Base-by-base conservation (phyloP, 2,888 invertebrate species). In the Trimorus sp. region DNA sequence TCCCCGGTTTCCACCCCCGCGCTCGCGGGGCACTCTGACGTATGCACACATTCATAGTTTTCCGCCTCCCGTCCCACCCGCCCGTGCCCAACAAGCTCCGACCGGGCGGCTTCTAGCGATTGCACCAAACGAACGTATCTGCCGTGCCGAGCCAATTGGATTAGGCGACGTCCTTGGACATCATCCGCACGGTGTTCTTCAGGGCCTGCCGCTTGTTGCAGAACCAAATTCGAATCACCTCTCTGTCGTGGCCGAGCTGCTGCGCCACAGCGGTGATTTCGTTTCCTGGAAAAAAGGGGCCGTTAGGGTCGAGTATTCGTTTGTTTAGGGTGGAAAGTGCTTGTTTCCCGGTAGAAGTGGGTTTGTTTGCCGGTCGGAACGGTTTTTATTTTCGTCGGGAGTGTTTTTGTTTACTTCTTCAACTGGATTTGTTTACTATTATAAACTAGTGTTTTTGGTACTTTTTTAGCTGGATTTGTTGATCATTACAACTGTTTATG, bases 221-320 rank as follows among this genome's bases (percentile, higher is more conserved):
- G 93, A 99, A 99, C 99, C 99, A 99, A 93, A 99, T 99, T 92
- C 99, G 94, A 89, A 99, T 98, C 68, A 99, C 99, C 93, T 99
- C 99, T 70, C 99, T 94, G 91, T 99, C 99, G 92, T 99, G 99
- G 86, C 98, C 98, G 76, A 99, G 93, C 91, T 98, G 98, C 91
- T 98, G 98, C 12, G 98, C 98, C 85, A 99, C 93, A 51, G 97
- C 97, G 15, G 98, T 99, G 91, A 99, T 99, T 94, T 99, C 99
- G 81, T 98, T 97, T 85, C 98, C 98, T 98, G 93, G 70, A 84
- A 86, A 83, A 51, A 49, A 54, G 1, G 15, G 15, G 15, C 1
- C 7, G 12, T 51, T 54, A 54, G 14, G 26, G 11, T 7, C 9
- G 54, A 51, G n/a, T 1, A 12, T 12, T 45, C 3, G 26, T 26